Conservation (phyloP, 2,888 invertebrate species). For the Morpho helenor region DNA sequence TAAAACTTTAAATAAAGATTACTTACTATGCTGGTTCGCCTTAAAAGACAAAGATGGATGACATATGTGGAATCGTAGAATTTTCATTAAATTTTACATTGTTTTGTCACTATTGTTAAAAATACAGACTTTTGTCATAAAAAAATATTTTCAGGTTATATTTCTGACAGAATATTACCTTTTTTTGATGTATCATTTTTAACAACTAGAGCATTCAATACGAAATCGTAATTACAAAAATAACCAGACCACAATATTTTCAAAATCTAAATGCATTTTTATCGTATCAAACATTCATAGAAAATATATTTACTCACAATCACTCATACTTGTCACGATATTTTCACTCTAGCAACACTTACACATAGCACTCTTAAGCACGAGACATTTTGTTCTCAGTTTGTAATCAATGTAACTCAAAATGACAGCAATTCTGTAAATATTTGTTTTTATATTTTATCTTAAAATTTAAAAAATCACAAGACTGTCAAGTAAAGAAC, state of each 20-base stretch:
- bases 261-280: background rate
- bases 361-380: constrained; percentile 11
- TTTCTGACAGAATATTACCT: no score
- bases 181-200: no score
- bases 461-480: no score
- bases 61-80: background rate
- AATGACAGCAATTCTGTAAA: no score
- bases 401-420: no score
- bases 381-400: constrained; percentile 7
- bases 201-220: background rate
- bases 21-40: constrained; percentile 56
- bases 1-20: constrained; percentile 48
- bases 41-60: constrained; percentile 51
- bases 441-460: no score
- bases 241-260: background rate
- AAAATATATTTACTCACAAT: background rate
- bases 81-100: background rate
- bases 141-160: no score
- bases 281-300: background rate
- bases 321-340: constrained; percentile 5
- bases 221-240: background rate
- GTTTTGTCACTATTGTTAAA: background rate
- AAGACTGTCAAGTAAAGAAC: no score
- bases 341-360: constrained; percentile 24
- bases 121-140: no score